These are phyloP conservation scores for Halesus radiatus DNA, from an alignment of 1,140 invertebrate genomes.

Conservation along the genomic window DNA sequence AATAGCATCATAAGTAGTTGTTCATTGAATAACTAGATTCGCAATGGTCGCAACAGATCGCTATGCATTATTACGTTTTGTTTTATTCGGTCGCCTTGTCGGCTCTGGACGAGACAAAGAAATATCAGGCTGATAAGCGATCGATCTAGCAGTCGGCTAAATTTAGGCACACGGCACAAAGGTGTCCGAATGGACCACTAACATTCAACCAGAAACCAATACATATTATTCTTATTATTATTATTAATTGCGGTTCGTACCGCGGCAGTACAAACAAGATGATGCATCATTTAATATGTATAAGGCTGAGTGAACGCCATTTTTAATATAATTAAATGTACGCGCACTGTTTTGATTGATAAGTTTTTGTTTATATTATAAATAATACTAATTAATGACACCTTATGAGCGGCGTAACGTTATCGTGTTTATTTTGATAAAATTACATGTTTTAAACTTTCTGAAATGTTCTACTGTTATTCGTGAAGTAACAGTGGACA, in stretches of 20 bases:
- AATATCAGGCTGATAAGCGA: slow-evolving; percentile 35
- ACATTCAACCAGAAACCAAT: too few species aligned
- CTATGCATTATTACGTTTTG: too few species aligned
- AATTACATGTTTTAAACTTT: too few species aligned
- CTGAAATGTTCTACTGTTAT: too few species aligned
- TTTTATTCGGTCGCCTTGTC: neutral
- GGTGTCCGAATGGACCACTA: slow-evolving; percentile 13
- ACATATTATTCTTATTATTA: too few species aligned
- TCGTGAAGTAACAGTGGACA: too few species aligned
- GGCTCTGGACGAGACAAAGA: slow-evolving; percentile 25
- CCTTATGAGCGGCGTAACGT: too few species aligned
- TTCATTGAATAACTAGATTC: too few species aligned
- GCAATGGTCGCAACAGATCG: too few species aligned
- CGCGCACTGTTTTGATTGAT: slow-evolving; percentile 14
- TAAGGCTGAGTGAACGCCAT: slow-evolving; percentile 19
- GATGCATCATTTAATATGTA: neutral
- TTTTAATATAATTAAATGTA: neutral
- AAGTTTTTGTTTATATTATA: slow-evolving; percentile 16
- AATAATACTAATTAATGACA: neutral
- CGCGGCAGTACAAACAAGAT: neutral
- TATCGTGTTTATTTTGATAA: too few species aligned
- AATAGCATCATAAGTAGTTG: too few species aligned
- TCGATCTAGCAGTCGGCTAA: slow-evolving; percentile 27
- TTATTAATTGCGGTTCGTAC: too few species aligned
- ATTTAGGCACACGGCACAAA: slow-evolving; percentile 33